Base-by-base conservation (phyloP, 2,797 vertebrate species). In the Poecile montanus region DNA sequence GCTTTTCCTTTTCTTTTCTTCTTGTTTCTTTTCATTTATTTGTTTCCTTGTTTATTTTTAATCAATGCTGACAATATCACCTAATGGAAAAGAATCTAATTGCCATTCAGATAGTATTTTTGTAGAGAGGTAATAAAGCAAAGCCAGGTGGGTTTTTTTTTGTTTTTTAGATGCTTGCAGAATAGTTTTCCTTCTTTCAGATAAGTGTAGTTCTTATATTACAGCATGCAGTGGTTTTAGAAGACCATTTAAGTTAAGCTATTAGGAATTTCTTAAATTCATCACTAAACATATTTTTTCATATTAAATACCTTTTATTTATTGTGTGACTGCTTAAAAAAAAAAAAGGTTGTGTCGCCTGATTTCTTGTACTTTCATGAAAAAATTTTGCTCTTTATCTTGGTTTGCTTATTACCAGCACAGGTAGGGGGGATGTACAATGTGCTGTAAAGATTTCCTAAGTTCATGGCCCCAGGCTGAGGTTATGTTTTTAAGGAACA, bases 11-110 rank as follows among this genome's bases (percentile, higher is more conserved):
- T 48, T 40, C 1, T 11, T 20, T 6, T 9, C 1, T n/a, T 58
- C 10, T 15, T 34, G 5, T 26, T 27, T 3, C 2, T 3, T 16
- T 29, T 18, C 15, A 3, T 22, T 12, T 3, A 12, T 4, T 27
- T 54, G 42, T 15, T 42, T 42, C 16, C 16, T 42, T 42, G 42
- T 40, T 57, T 57, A 40, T 32, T 56, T 29, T 2, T 1, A 27
- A 54, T 23, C 13, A 9, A 0, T 63, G 12, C 62, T 87, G 10
- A 36, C 13, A 53, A 1, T 51, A 60, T 56, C 17, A 21, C 21
- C 12, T 87, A 44, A n/a, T 73, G 23, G 19, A 56, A 84, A 95
- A 73, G 13, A 63, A 34, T 72, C 32, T 16, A 82, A 38, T 56
- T 89, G 54, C 40, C 18, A 25, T 27, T 70, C 32, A 73, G 16